Percentiles rank a stretch among this genome's conserved stretches.
Conservation (phyloP, 2,888 invertebrate genomes). For the Cecidostiba fungosa region DNA sequence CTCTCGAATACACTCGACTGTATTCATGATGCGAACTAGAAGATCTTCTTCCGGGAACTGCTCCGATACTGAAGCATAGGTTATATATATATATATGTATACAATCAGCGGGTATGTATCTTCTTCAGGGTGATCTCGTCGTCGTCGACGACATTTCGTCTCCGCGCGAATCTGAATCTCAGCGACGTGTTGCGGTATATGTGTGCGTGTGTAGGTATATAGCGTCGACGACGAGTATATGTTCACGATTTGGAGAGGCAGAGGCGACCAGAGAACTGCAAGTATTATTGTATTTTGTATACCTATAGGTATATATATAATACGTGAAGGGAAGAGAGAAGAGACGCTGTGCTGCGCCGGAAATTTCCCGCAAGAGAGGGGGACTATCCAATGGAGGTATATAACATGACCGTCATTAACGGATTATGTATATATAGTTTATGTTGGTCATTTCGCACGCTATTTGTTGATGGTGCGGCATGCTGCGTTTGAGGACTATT, state of each 20-base stretch:
- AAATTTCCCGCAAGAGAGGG: background rate
- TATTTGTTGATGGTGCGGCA: too few relatives aligned
- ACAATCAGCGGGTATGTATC: background rate
- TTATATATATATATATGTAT: background rate
- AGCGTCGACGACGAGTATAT: background rate
- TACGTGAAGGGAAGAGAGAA: background rate
- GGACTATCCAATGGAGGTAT: background rate
- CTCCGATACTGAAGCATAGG: background rate
- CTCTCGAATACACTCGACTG: background rate
- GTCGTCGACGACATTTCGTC: slow-evolving; percentile 10
- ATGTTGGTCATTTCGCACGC: too few relatives aligned
- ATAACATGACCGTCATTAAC: too few relatives aligned
- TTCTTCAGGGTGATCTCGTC: background rate
- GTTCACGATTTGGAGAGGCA: background rate
- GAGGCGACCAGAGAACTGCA: background rate
- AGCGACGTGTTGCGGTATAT: too few relatives aligned
- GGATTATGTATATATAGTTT: too few relatives aligned
- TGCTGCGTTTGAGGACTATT: too few relatives aligned
- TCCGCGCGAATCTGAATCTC: background rate
- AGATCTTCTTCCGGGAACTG: background rate
- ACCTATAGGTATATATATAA: background rate
- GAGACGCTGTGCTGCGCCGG: background rate
- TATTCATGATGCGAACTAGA: background rate
- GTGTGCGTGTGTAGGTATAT: background rate
- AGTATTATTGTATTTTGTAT: background rate